Evolutionary conservation across 2,888 invertebrate genomes (phyloP).

Genomic region (Cheilosia scutellata): DNA sequence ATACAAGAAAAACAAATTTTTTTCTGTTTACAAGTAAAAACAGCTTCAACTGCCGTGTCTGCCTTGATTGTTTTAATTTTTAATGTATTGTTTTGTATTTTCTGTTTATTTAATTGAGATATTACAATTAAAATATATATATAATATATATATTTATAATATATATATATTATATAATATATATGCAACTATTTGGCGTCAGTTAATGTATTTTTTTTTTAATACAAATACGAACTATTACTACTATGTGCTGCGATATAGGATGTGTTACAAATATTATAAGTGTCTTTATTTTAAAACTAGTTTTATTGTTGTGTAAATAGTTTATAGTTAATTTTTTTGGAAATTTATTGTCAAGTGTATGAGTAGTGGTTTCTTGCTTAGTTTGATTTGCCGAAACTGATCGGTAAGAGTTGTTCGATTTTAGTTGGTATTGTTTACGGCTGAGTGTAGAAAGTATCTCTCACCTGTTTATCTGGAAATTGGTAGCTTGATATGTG

Average conservation of each 20-base stretch:
- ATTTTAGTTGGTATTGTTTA: too few relatives aligned
- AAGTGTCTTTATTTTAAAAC: constrained; percentile 16
- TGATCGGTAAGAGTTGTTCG: background rate
- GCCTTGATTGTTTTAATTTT: constrained; percentile 37
- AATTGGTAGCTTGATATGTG: too few relatives aligned
- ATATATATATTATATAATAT: background rate
- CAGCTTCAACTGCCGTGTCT: constrained; percentile 63
- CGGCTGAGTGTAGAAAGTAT: too few relatives aligned
- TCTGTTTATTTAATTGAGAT: constrained; percentile 9
- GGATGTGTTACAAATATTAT: constrained; percentile 36
- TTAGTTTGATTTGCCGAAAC: background rate
- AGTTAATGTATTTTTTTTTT: constrained; percentile 34
- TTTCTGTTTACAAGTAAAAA: constrained; percentile 39
- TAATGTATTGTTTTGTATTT: constrained; percentile 5
- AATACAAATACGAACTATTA: constrained; percentile 1
- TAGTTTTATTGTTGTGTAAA: constrained; percentile 31
- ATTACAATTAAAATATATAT: constrained; percentile 21
- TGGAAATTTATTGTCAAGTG: background rate
- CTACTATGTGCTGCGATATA: constrained; percentile 20
- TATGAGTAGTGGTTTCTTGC: background rate
- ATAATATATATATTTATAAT: background rate
- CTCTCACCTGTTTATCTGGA: too few relatives aligned
- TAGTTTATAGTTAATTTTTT: constrained; percentile 35
- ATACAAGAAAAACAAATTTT: constrained; percentile 32
- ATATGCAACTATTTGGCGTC: constrained; percentile 62